phyloP scores from a whole-genome alignment of 1,140 invertebrate genomes.

The Mylabris phalerata region DNA sequence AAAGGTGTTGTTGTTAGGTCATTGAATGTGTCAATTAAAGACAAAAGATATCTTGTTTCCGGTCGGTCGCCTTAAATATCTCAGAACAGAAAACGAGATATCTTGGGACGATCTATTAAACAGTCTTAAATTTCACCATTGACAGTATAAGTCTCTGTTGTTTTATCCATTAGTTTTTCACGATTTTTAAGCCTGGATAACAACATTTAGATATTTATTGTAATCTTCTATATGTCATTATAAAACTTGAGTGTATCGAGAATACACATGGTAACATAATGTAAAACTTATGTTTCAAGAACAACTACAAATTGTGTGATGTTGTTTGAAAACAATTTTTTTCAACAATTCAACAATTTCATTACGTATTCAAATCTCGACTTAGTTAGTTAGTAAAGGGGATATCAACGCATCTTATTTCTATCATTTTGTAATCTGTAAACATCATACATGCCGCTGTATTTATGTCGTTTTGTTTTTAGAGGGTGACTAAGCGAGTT shows the following conservation, averaged over 20 bases:
- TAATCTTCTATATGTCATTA: too few relatives aligned
- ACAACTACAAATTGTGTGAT: too few relatives aligned
- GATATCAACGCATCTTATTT: slow-evolving; percentile 17
- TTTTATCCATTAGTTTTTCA: slow-evolving; percentile 1
- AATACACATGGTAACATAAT: too few relatives aligned
- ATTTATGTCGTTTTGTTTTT: not conserved
- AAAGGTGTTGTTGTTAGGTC: slow-evolving; percentile 17
- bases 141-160: slow-evolving; percentile 15
- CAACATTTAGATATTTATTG: too few relatives aligned
- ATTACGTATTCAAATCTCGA: slow-evolving; percentile 23
- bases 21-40: slow-evolving; percentile 26
- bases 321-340: too few relatives aligned
- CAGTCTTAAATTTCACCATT: slow-evolving; percentile 23
- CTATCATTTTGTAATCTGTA: slow-evolving; percentile 17
- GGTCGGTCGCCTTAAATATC: slow-evolving; percentile 20
- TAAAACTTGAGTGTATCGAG: too few relatives aligned
- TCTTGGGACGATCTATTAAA: slow-evolving; percentile 20
- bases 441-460: slow-evolving; percentile 20
- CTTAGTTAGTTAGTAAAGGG: slow-evolving; percentile 19
- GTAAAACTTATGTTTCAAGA: too few relatives aligned
- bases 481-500: not conserved
- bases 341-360: not conserved
- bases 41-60: slow-evolving; percentile 29
- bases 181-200: too few relatives aligned
- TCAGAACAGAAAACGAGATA: slow-evolving; percentile 7